These are phyloP conservation scores for Litoditis marina DNA, from an alignment of 2,888 invertebrate genomes.

Conservation along the genomic window DNA sequence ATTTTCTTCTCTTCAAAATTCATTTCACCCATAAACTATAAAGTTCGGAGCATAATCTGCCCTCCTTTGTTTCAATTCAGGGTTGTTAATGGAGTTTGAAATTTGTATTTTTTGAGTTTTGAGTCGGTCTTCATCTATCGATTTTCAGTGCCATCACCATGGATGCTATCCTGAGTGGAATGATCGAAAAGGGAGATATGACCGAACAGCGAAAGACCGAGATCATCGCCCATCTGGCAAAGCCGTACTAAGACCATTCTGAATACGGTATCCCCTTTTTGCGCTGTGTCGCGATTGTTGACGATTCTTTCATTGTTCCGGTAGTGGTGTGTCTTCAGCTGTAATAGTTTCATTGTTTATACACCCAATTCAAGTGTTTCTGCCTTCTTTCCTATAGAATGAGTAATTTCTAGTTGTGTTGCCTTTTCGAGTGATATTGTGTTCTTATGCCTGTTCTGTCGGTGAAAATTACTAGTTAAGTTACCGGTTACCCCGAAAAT, in stretches of 20 bases:
- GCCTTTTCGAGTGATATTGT: too few relatives aligned
- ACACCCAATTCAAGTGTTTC: too few relatives aligned
- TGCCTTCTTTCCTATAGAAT: too few relatives aligned
- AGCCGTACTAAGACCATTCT: conserved; percentile 19
- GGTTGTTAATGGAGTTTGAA: conserved; percentile 4
- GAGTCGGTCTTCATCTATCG: not conserved
- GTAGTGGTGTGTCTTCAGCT: not conserved
- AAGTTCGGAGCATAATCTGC: too few relatives aligned
- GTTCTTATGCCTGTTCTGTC: too few relatives aligned
- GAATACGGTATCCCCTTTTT: too few relatives aligned
- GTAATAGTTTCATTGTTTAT: not conserved
- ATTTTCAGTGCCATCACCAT: conserved; percentile 45
- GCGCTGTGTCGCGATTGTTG: too few relatives aligned
- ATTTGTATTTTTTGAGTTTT: conserved; percentile 30
- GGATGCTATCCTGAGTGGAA: conserved; percentile 46
- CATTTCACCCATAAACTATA: too few relatives aligned
- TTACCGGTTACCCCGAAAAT: too few relatives aligned
- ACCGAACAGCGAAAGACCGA: conserved; percentile 35
- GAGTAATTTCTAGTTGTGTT: too few relatives aligned
- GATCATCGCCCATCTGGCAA: conserved; percentile 43
- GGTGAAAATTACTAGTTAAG: too few relatives aligned
- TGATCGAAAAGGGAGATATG: conserved; percentile 36
- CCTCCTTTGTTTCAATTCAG: not conserved
- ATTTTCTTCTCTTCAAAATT: too few relatives aligned
- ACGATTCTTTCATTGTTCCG: not conserved